Evolutionary conservation across 1,140 invertebrate genomes (phyloP), one percentile per base, ranked within the genome.

Genomic region (Paraescarpia echinospica): DNA sequence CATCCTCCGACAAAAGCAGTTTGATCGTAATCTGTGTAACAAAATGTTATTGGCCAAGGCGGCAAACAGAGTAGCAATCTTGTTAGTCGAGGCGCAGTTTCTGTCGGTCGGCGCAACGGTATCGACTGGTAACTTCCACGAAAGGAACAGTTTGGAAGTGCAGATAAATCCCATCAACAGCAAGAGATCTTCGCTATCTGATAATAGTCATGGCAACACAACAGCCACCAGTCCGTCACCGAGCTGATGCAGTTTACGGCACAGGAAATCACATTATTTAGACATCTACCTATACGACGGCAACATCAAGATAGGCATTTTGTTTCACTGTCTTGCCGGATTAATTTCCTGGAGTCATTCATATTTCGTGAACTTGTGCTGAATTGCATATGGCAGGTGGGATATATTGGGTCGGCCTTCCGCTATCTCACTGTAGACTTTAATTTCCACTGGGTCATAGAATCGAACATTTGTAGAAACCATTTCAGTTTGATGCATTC

Each of bases 261-360:
- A 77, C 59, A 77, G 59, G 59, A 77, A 77, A 77, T 77, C 59
- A 77, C 59, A 77, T 77, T 77, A 77, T 77, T 77, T 31, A 77
- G 12, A 77, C 59, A 77, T 77, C 59, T 77, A 77, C 59, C 27
- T 22, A 77, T 77, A 77, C 22, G 59, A 18, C 59, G 8, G 59
- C 59, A 77, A 27, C 59, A 27, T 77, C 59, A 77, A 77, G 59
- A 77, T 77, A 77, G 59, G 59, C 59, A 77, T 22, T 77, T 77
- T 18, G 22, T 77, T 77, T 18, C 0, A 18, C 59, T 77, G 59
- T 77, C 59, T 77, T 31, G 59, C 59, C 59, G 27, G 59, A 77
- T 77, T 77, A 77, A 77, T 77, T 77, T 77, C 27, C 59, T 4
- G 22, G 59, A 27, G 14, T 77, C 59, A 18, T 31, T 18, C 22